Evolutionary conservation across 2,888 invertebrate species (phyloP).

Genomic region (Orthosia gothica): DNA sequence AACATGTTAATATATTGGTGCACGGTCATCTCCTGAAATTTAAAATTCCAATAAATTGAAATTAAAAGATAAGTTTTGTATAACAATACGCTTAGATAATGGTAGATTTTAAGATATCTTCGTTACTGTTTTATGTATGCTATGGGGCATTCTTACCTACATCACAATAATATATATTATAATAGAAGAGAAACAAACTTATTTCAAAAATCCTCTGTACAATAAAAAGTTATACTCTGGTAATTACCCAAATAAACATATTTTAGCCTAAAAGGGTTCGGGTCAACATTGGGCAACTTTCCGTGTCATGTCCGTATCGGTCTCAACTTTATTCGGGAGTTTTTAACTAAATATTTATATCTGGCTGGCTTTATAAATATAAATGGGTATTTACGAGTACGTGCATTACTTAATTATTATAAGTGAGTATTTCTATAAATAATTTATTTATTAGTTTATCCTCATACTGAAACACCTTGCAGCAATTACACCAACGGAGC

Average conservation of each 20-base stretch:
- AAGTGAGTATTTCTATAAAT: neutral
- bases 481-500: too few species aligned
- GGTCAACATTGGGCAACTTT: constrained; percentile 37
- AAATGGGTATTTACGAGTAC: neutral
- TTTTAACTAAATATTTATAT: constrained; percentile 25
- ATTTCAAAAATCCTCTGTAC: neutral
- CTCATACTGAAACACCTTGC: too few species aligned
- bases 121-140: too few species aligned
- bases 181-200: neutral
- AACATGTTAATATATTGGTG: too few species aligned
- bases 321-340: constrained; percentile 22
- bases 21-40: too few species aligned
- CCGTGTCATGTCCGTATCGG: neutral
- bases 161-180: too few species aligned
- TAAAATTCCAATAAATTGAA: too few species aligned
- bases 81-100: too few species aligned
- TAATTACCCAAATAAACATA: constrained; percentile 45
- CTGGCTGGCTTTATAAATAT: neutral
- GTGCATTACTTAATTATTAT: neutral
- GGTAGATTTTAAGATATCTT: too few species aligned
- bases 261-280: constrained; percentile 26
- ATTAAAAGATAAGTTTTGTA: too few species aligned
- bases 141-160: too few species aligned
- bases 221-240: constrained; percentile 30
- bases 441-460: too few species aligned